Evolutionary conservation across 1,140 invertebrate species (phyloP), one percentile per base, ranked within the genome.

Genomic region (Achatina immaculata): DNA sequence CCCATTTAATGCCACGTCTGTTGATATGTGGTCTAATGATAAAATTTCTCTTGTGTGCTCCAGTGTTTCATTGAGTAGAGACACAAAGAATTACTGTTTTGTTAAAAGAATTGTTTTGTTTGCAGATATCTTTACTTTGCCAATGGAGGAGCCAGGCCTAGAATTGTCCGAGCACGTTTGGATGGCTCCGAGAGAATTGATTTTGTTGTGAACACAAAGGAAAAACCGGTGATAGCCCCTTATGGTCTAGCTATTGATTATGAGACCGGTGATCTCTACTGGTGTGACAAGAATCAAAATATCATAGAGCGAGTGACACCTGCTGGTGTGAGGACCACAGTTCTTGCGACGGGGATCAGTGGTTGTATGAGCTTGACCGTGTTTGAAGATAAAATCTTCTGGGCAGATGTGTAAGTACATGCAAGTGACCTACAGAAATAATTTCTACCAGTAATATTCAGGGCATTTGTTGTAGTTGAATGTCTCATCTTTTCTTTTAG

Each of bases 61-160:
- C n/a, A n/a, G n/a, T n/a, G n/a, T n/a, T n/a, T n/a, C n/a, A n/a
- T n/a, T n/a, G n/a, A n/a, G n/a, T n/a, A n/a, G n/a, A n/a, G n/a
- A n/a, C n/a, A n/a, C n/a, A n/a, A n/a, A n/a, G n/a, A n/a, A n/a
- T n/a, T n/a, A n/a, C n/a, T n/a, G n/a, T n/a, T n/a, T n/a, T n/a
- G n/a, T n/a, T n/a, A n/a, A n/a, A n/a, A n/a, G n/a, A n/a, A n/a
- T n/a, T n/a, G n/a, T n/a, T 9, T 72, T 34, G 4, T 42, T 40
- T 6, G 36, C 79, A 92, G 91, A 1, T 93, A 92, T 84, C 83
- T 95, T 66, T 95, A 95, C 86, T 94, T 94, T 97, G 98, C 96
- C 0, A 98, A 99, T 89, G 99, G 97, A 96, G 98, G 98, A 48
- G 96, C 97, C 87, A 96, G 98, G 91, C 97, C 98, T 0, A 92